A percentile compares a stretch with the other conserved stretches of the same genome.
Evolutionary conservation across 2,113 vertebrate genomes (phyloP).

Genomic region (Acrocephalus arundinaceus): DNA sequence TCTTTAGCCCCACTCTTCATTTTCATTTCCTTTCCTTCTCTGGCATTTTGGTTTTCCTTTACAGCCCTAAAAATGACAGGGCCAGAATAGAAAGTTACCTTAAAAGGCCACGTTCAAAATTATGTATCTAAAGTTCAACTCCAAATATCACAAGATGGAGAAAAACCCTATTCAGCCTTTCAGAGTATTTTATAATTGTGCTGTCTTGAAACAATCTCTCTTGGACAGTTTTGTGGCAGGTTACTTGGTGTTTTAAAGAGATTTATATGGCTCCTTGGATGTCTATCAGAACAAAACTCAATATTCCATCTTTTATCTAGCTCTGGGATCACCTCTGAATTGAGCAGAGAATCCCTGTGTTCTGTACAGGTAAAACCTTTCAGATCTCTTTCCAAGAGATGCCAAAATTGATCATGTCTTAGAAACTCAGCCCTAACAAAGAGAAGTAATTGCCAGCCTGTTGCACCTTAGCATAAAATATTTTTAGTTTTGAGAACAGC

Average conservation of each 20-base stretch:
- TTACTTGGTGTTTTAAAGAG: not conserved
- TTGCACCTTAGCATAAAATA: not conserved
- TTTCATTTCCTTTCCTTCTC: not conserved
- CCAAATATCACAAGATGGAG: not conserved
- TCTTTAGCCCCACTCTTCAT: not conserved
- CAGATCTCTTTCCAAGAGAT: not conserved
- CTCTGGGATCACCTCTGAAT: not conserved
- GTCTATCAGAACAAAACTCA: not conserved
- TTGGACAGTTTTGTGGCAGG: not conserved
- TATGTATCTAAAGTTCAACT: not conserved
- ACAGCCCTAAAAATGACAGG: constrained; percentile 12
- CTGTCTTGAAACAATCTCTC: not conserved
- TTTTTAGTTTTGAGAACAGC: not conserved
- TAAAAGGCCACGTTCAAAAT: constrained; percentile 25
- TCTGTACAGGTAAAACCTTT: not conserved
- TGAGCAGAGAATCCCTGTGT: not conserved
- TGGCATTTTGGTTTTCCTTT: constrained; percentile 12
- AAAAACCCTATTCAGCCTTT: not conserved
- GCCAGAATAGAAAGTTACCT: constrained; percentile 17
- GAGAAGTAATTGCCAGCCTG: not conserved
- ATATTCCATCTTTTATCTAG: not conserved
- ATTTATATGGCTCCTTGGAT: not conserved
- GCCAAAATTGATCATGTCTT: not conserved
- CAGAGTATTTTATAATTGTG: not conserved
- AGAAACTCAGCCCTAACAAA: not conserved